phyloP scores from a whole-genome alignment of 2,888 invertebrate genomes.

The Eudasyphora cyanicolor region DNA sequence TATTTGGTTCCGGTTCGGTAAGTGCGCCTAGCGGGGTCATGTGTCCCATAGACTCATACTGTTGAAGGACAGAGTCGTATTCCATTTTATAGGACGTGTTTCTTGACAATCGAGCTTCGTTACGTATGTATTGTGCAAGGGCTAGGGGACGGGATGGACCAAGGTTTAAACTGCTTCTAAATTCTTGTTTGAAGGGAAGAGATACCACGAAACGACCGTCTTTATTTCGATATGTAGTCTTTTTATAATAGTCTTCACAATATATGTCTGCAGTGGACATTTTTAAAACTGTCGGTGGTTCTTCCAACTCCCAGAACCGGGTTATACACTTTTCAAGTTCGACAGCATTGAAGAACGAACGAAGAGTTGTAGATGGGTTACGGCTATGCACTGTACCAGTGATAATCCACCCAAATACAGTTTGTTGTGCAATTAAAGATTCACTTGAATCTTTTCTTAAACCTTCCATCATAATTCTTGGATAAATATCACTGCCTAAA shows the following conservation, averaged over 20 bases:
- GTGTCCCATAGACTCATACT: slow-evolving; percentile 18
- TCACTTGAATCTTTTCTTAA: background rate
- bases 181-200: background rate
- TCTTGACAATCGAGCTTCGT: background rate
- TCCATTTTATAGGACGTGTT: background rate
- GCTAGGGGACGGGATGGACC: background rate
- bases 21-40: background rate
- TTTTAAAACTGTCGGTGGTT: background rate
- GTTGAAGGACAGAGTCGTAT: slow-evolving; percentile 25
- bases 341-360: background rate
- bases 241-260: slow-evolving; percentile 7
- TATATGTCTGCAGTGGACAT: background rate
- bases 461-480: background rate
- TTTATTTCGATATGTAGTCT: background rate
- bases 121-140: slow-evolving; percentile 2
- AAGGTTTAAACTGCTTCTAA: background rate
- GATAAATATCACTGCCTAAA: slow-evolving; percentile 21
- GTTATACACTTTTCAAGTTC: background rate
- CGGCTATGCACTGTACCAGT: background rate
- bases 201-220: slow-evolving; percentile 8
- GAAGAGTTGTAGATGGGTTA: background rate
- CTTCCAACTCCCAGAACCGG: background rate
- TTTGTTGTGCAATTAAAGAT: slow-evolving; percentile 15
- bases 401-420: slow-evolving; percentile 23
- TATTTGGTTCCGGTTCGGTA: background rate